These are phyloP conservation scores for Bombus balteatus DNA, from an alignment of 1,140 invertebrate species.

Conservation along the genomic window DNA sequence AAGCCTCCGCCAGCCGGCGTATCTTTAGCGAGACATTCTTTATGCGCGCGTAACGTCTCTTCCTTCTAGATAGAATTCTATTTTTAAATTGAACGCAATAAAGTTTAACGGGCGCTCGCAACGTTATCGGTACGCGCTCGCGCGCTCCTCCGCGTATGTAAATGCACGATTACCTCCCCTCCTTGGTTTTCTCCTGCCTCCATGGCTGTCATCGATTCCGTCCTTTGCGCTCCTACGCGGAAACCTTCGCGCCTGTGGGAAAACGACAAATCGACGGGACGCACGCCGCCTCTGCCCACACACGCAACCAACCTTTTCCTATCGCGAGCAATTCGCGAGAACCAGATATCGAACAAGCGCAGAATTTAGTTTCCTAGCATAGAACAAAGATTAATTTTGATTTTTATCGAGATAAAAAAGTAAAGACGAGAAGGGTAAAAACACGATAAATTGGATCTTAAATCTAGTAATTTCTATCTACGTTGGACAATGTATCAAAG, in stretches of 20 bases:
- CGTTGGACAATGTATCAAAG: too few relatives aligned
- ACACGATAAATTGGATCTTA: too few relatives aligned
- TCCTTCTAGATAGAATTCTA: slow-evolving; percentile 45
- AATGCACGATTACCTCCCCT: neutral
- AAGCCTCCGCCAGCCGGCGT: neutral
- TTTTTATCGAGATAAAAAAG: too few relatives aligned
- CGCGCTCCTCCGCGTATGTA: neutral
- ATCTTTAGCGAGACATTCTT: slow-evolving; percentile 9
- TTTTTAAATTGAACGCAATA: slow-evolving; percentile 51
- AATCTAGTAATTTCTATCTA: too few relatives aligned
- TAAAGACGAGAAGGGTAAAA: too few relatives aligned
- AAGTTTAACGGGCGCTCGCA: slow-evolving; percentile 26
- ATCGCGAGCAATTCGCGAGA: neutral
- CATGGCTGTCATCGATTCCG: slow-evolving; percentile 5
- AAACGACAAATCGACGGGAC: slow-evolving; percentile 40
- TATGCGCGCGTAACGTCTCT: neutral
- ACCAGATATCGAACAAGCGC: neutral
- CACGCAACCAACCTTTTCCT: neutral
- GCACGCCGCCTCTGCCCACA: neutral
- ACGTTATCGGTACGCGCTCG: slow-evolving; percentile 20
- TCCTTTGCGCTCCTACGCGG: slow-evolving; percentile 25
- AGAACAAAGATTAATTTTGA: neutral
- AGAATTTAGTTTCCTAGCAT: too few relatives aligned
- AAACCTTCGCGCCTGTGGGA: slow-evolving; percentile 29
- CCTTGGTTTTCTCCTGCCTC: neutral